Evolutionary conservation across 2,888 invertebrate genomes (phyloP).

Genomic region (Alentia gelatinosa): DNA sequence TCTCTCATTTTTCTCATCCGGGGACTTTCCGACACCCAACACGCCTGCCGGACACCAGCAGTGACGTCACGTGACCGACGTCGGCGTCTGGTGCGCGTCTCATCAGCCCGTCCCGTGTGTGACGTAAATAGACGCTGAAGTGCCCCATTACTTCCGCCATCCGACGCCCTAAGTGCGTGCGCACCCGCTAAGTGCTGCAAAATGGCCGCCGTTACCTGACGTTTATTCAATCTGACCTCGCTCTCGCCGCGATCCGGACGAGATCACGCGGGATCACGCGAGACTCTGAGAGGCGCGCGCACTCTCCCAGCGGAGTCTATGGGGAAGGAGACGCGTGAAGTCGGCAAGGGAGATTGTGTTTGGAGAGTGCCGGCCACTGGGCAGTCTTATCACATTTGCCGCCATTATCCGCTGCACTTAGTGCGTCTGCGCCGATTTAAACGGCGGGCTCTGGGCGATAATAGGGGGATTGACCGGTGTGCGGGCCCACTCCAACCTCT

Average conservation of each 20-base stretch:
- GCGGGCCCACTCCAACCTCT: not conserved
- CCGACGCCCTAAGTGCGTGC: constrained; percentile 21
- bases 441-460: not conserved
- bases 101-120: not conserved
- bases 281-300: not conserved
- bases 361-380: not conserved
- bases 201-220: constrained; percentile 32
- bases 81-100: too few species aligned
- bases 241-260: not conserved
- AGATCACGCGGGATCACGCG: constrained; percentile 26
- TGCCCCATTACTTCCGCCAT: constrained; percentile 23
- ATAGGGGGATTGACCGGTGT: constrained; percentile 29
- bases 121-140: constrained; percentile 33
- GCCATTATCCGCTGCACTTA: constrained; percentile 15
- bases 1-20: too few species aligned
- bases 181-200: constrained; percentile 16
- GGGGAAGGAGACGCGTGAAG: too few species aligned
- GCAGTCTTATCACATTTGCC: constrained; percentile 27
- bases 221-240: constrained; percentile 39
- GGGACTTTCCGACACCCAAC: too few species aligned
- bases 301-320: not conserved
- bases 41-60: too few species aligned
- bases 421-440: not conserved
- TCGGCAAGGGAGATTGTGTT: not conserved
- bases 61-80: too few species aligned